These are phyloP conservation scores for Sitta europaea DNA, from an alignment of 2,113 vertebrate genomes.

Conservation along the genomic window DNA sequence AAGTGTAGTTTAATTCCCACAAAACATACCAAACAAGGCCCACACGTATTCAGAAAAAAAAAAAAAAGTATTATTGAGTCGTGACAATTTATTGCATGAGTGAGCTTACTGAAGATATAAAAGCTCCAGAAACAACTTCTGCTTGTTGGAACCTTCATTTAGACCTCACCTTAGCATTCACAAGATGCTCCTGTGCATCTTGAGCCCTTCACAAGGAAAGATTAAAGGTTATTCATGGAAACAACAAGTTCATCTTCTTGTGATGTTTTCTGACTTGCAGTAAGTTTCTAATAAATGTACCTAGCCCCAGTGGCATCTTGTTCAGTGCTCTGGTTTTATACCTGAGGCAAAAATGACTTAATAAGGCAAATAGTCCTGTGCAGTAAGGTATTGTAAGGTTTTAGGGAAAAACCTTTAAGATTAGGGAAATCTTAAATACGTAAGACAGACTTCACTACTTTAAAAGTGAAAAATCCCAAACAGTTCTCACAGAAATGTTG, in stretches of 20 bases:
- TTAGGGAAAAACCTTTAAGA: no score
- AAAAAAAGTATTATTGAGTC: background rate
- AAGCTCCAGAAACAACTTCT: background rate
- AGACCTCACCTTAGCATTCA: background rate
- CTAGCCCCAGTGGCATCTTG: background rate
- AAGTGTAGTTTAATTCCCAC: background rate
- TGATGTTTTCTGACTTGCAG: background rate
- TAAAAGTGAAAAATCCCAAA: background rate
- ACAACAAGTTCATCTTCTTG: background rate
- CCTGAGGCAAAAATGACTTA: background rate
- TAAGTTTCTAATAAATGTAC: background rate
- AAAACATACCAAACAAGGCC: background rate
- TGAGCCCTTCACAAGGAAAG: background rate
- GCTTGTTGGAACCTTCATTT: background rate
- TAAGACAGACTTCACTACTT: background rate
- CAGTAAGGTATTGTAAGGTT: background rate
- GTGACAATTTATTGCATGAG: background rate
- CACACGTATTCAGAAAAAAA: background rate
- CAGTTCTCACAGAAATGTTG: background rate
- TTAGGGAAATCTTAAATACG: accelerated
- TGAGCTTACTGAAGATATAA: background rate
- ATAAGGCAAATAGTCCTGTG: background rate
- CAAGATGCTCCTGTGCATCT: background rate
- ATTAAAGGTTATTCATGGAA: background rate
- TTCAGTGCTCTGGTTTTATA: background rate